phyloP scores from a whole-genome alignment of 2,888 invertebrate species.

The Serripes groenlandicus region DNA sequence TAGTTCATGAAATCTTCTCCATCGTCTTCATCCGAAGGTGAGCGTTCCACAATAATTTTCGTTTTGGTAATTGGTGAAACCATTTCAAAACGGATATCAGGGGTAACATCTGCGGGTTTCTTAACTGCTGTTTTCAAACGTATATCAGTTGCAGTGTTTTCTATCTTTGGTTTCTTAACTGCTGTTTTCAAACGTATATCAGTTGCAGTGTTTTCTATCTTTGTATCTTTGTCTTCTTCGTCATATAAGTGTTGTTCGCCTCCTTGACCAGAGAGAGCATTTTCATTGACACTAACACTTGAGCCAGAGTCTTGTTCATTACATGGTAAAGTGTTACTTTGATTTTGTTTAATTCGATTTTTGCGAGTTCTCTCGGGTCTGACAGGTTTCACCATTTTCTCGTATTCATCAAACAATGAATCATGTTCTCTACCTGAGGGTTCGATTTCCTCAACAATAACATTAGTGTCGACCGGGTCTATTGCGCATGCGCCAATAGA shows the following conservation, averaged over 20 bases:
- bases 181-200: conserved; percentile 21
- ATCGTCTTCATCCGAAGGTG: conserved; percentile 36
- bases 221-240: not conserved
- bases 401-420: conserved; percentile 51
- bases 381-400: conserved; percentile 32
- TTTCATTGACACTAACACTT: too few relatives aligned
- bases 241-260: too few relatives aligned
- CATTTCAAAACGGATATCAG: conserved; percentile 11
- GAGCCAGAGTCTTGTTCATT: too few relatives aligned
- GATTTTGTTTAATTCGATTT: too few relatives aligned
- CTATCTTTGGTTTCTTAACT: not conserved
- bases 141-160: not conserved
- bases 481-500: not conserved
- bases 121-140: conserved; percentile 18
- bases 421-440: conserved; percentile 19
- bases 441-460: not conserved
- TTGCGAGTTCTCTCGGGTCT: not conserved
- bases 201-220: not conserved
- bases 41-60: conserved; percentile 47
- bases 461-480: not conserved
- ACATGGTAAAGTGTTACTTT: too few relatives aligned
- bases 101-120: not conserved
- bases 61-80: conserved; percentile 52
- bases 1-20: conserved; percentile 64
- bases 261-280: too few relatives aligned